phyloP scores from a whole-genome alignment of 2,113 vertebrate species.

The Psittacula cyanocephala region DNA sequence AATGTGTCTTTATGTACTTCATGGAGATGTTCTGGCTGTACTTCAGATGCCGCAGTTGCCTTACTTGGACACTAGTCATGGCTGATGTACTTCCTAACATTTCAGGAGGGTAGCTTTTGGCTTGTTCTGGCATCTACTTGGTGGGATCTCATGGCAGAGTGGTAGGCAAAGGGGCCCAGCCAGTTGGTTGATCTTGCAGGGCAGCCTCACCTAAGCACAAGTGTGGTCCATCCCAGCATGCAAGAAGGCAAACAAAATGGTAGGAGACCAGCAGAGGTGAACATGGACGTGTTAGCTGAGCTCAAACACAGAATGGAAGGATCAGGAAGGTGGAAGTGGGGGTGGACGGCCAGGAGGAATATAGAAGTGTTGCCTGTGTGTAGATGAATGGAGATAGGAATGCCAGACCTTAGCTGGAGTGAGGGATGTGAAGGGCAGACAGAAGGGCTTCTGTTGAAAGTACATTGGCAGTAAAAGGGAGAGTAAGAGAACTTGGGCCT shows the following conservation, averaged over 20 bases:
- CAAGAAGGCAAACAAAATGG: not conserved
- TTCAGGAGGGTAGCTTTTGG: not conserved
- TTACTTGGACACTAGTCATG: not conserved
- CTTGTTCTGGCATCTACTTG: not conserved
- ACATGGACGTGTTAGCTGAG: not conserved
- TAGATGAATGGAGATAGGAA: not conserved
- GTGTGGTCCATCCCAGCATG: rapidly evolving
- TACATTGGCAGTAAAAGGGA: not conserved
- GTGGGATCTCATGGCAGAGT: not conserved
- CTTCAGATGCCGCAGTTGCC: not conserved
- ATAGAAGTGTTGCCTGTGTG: not conserved
- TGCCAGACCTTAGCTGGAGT: not conserved
- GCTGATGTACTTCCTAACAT: not conserved
- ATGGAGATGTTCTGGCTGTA: not conserved
- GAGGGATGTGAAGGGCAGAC: not conserved
- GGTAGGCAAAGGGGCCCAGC: not conserved
- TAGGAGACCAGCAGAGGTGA: not conserved
- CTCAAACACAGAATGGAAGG: not conserved
- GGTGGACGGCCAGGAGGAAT: not conserved
- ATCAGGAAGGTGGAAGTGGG: not conserved
- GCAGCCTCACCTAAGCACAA: not conserved
- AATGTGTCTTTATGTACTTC: not conserved
- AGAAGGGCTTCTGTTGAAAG: not conserved
- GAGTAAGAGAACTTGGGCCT: not conserved
- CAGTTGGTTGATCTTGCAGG: not conserved